Base-by-base conservation (phyloP, 1,140 invertebrate species). In the Latrodectus geometricus region DNA sequence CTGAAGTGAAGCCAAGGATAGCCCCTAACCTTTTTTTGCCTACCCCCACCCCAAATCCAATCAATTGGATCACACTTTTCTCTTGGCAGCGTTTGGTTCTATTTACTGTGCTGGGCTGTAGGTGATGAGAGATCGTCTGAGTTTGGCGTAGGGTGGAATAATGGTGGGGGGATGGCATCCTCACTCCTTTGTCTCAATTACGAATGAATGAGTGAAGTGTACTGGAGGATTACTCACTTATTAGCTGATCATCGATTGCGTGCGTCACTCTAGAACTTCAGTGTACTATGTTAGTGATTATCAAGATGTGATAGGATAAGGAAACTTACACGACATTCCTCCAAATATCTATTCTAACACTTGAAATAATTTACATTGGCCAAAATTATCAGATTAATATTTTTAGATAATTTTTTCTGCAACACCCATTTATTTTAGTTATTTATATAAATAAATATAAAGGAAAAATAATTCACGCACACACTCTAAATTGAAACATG, bases 21-120 rank as follows among this genome's bases (percentile, higher is more conserved):
- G 68, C 17, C 15, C 76, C 56, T 17, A 77, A 14, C 35, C 35
- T 35, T 35, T 35, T n/a, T 9, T 20, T 11, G 68, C 68, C 35
- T 35, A 35, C 35, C 35, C 56, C 75, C 56, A 14, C 11, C 20
- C 50, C 74, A 35, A 69, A 79, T 80, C 78, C 66, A 80, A 52
- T 50, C 66, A 70, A 80, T 80, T 52, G 61, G 66, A 80, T 69
- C 66, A 54, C 66, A 54, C 66, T 80, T 69, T 68, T 68, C 77
- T 79, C 49, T 69, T 48, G 56, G 54, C 15, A 52, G 66, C 48
- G 11, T 69, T 69, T 69, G 48, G 17, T 20, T 8, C 66, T 80
- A 80, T 80, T 80, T 80, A 80, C 78, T 52, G 56, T 80, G n/a
- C 8, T 17, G 54, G 52, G 56, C 56, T 66, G 15, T 50, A 52